Base-by-base conservation (phyloP, 2,888 invertebrate species). In the Thereva nobilitata region DNA sequence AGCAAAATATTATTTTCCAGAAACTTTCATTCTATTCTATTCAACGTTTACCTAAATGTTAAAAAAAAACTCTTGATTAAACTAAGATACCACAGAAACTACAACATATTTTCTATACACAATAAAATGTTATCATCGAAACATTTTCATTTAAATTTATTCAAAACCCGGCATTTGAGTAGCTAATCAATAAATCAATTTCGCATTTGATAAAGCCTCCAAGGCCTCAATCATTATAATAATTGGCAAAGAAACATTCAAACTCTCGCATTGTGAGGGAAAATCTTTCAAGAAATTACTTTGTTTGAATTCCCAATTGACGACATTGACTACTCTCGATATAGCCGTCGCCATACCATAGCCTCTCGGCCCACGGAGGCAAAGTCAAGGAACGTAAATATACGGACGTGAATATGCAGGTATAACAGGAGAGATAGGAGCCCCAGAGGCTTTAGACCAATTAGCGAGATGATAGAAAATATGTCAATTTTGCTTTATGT, bases 161-260 rank as follows among this genome's bases (percentile, higher is more conserved):
- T 44, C 44, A n/a, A 44, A 44, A 44, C 8, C 44, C n/a, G 8
- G 44, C 44, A 44, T 9, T 3, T 9, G 59, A 37, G 49, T 59
- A 42, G 34, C 12, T 64, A 72, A 72, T 71, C 72, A 72, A 72
- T 72, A 72, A 72, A 72, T 72, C 72, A 72, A 72, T 72, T 70
- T 71, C 69, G 68, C 68, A 68, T 67, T 68, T 71, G 70, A 70
- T 70, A 71, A 69, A 67, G 69, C 72, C 72, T 71, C 72, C 70
- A 68, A 71, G 72, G 72, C 69, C 70, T 71, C 68, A 71, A 72
- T 72, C 72, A 70, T 72, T 72, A 72, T 71, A 68, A 72, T 72
- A 72, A 72, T 72, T 72, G 72, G 72, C 61, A 61, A 61, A 52
- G 63, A 54, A 49, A 59, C 59, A 54, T 59, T 41, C 52, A 34